phyloP scores from a whole-genome alignment of 2,113 vertebrate species.

The Thamnaconus septentrionalis region DNA sequence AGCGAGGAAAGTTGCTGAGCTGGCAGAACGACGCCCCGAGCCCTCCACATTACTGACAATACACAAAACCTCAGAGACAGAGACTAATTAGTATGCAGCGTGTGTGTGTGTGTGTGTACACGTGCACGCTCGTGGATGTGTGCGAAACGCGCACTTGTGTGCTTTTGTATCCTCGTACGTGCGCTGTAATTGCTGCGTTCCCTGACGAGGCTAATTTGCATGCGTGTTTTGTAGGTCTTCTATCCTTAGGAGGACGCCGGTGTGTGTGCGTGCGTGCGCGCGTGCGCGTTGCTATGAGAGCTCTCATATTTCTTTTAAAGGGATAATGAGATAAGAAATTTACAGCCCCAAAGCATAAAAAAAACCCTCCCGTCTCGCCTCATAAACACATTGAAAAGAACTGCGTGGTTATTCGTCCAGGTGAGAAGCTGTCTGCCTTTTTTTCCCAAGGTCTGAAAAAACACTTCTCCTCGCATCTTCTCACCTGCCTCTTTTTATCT shows the following conservation, averaged over 20 bases:
- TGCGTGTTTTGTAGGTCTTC: too few relatives aligned
- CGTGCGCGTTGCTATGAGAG: slow-evolving; percentile 4
- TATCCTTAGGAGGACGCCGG: too few relatives aligned
- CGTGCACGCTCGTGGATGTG: slow-evolving; percentile 18
- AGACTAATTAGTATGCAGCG: slow-evolving; percentile 66
- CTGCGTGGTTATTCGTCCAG: neutral
- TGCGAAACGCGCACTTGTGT: slow-evolving; percentile 29
- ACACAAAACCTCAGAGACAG: slow-evolving; percentile 63
- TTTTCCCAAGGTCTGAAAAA: too few relatives aligned
- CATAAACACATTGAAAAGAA: slow-evolving; percentile 8
- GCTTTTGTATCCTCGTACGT: neutral
- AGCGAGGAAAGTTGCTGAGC: slow-evolving; percentile 67
- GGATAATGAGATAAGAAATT: slow-evolving; percentile 34
- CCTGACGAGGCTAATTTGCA: slow-evolving; percentile 44
- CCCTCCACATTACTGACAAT: slow-evolving; percentile 55
- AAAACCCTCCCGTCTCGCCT: slow-evolving; percentile 35
- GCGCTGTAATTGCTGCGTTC: too few relatives aligned
- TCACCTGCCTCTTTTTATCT: too few relatives aligned
- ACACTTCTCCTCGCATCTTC: too few relatives aligned
- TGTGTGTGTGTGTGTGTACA: slow-evolving; percentile 11
- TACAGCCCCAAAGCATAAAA: slow-evolving; percentile 5
- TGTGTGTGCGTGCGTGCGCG: slow-evolving; percentile 24
- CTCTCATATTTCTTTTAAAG: slow-evolving; percentile 35
- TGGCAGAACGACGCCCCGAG: slow-evolving; percentile 56
- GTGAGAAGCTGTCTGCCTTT: slow-evolving; percentile 4